phyloP scores from a whole-genome alignment of 2,888 invertebrate genomes.

The Acanthococcus lagerstroemiae region DNA sequence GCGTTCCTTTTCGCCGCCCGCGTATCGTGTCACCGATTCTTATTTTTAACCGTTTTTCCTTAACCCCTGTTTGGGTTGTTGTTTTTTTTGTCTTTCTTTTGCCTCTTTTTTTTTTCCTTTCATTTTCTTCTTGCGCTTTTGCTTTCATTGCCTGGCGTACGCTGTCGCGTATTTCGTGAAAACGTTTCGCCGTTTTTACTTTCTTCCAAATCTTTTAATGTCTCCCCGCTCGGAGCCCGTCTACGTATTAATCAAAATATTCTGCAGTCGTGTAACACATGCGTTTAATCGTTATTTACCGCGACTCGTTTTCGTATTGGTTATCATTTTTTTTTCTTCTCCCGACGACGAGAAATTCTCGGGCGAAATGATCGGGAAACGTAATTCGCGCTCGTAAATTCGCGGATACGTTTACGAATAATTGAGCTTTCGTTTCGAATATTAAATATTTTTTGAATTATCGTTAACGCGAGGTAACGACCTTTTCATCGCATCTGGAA shows the following conservation, averaged over 20 bases:
- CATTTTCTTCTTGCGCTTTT: neutral
- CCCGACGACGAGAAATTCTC: too few species aligned
- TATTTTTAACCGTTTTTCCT: slow-evolving; percentile 28
- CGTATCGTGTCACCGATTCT: slow-evolving; percentile 19
- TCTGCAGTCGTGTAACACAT: slow-evolving; percentile 23
- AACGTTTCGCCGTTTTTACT: slow-evolving; percentile 19
- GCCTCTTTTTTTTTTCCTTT: slow-evolving; percentile 2
- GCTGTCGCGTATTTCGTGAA: neutral
- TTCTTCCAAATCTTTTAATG: slow-evolving; percentile 12
- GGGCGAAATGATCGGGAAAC: too few species aligned
- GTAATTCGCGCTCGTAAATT: neutral
- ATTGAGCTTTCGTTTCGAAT: too few species aligned
- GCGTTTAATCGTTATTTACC: slow-evolving; percentile 27
- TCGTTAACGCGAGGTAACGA: neutral
- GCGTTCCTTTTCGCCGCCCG: slow-evolving; percentile 11
- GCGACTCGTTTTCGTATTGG: slow-evolving; percentile 6
- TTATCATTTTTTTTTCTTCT: too few species aligned
- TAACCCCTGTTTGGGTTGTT: too few species aligned
- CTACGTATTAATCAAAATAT: slow-evolving; percentile 27
- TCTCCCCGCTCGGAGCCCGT: slow-evolving; percentile 17
- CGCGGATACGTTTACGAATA: neutral
- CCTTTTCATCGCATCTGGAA: neutral
- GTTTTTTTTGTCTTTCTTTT: too few species aligned
- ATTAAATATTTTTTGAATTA: neutral
- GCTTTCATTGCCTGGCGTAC: neutral